phyloP scores from a whole-genome alignment of 1,140 invertebrate species.

The Drepana arcuata region DNA sequence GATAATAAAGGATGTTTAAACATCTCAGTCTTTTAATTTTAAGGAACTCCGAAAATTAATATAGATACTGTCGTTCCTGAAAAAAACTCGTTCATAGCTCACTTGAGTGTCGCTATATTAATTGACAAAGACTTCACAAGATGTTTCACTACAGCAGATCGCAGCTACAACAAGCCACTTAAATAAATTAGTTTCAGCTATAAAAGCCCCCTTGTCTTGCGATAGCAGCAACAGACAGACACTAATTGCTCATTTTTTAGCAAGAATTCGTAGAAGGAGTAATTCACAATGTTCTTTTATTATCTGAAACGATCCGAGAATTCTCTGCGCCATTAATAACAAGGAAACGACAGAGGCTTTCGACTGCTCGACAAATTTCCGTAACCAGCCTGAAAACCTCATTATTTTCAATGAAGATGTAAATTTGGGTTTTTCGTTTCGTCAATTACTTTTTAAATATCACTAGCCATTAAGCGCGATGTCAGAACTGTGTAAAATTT shows the following conservation, averaged over 20 bases:
- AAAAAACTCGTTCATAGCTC: too few species aligned
- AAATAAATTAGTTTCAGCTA: too few species aligned
- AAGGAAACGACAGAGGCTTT: conserved; percentile 22
- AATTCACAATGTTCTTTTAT: conserved; percentile 39
- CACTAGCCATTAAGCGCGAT: background rate
- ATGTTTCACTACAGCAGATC: too few species aligned
- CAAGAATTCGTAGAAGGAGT: conserved; percentile 23
- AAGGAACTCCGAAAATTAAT: too few species aligned
- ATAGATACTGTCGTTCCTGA: too few species aligned
- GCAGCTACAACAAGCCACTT: too few species aligned
- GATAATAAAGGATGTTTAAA: too few species aligned
- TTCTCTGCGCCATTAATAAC: conserved; percentile 30
- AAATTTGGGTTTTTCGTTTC: conserved; percentile 16
- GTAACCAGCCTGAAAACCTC: conserved; percentile 9
- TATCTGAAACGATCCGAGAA: conserved; percentile 24
- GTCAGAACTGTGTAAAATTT: background rate
- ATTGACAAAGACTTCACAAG: too few species aligned
- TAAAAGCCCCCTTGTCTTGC: background rate
- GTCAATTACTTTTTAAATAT: conserved; percentile 1
- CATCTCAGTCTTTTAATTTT: too few species aligned
- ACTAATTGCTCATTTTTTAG: conserved; percentile 34
- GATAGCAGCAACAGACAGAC: conserved; percentile 21
- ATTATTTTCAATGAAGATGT: conserved; percentile 17
- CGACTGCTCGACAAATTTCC: conserved; percentile 25
- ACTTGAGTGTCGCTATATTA: too few species aligned